Conservation (phyloP, 2,113 vertebrate species). For the Eurypyga helias region DNA sequence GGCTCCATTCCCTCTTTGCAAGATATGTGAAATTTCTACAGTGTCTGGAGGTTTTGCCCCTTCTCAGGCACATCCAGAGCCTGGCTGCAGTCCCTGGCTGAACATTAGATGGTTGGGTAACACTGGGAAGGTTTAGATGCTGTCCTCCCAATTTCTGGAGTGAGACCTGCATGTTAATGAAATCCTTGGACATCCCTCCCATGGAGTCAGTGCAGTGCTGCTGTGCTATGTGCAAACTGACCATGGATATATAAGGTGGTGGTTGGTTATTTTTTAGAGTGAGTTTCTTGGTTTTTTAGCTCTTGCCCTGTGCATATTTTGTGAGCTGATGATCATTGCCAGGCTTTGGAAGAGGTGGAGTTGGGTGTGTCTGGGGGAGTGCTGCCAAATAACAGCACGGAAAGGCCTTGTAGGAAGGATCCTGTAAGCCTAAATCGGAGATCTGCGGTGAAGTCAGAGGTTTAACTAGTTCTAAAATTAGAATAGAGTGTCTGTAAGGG, state of each 20-base stretch:
- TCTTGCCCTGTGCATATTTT: not conserved
- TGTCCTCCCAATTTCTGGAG: not conserved
- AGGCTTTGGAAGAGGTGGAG: not conserved
- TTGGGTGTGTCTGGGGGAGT: not conserved
- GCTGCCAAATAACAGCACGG: not conserved
- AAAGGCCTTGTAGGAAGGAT: not conserved
- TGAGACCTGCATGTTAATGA: not conserved
- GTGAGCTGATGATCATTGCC: not conserved
- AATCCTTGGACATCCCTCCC: not conserved
- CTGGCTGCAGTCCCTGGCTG: not conserved
- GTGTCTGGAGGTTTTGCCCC: not conserved
- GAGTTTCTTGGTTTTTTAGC: not conserved
- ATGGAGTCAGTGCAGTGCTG: not conserved
- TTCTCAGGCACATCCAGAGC: not conserved
- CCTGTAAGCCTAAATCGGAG: not conserved
- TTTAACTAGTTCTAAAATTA: conserved; percentile 35
- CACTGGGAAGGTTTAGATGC: not conserved
- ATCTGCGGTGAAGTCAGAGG: conserved; percentile 19
- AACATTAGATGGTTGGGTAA: not conserved
- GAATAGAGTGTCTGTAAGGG: not conserved
- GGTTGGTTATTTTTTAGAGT: not conserved
- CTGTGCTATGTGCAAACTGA: not conserved
- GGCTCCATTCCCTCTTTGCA: not conserved
- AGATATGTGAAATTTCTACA: not conserved
- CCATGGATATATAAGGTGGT: not conserved